Evolutionary conservation across 2,113 vertebrate genomes (phyloP).

Genomic region (Tenrec ecaudatus): DNA sequence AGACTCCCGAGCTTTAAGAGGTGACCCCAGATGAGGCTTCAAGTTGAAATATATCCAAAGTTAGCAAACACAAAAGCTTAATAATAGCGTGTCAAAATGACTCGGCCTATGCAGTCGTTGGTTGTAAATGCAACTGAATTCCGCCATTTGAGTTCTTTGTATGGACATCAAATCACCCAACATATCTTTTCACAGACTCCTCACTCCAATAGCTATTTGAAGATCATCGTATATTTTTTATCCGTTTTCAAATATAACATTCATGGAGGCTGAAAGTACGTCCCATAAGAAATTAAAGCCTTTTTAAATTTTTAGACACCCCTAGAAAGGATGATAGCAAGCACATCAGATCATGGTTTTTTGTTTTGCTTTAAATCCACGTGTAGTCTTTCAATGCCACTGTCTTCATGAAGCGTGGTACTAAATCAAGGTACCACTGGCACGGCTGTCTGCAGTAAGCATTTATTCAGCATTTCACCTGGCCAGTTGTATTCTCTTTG

Average conservation of each 20-base stretch:
- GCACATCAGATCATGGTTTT: no score
- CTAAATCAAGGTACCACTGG: not conserved
- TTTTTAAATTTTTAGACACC: not conserved
- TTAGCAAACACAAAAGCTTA: not conserved
- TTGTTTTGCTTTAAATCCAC: no score
- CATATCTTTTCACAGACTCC: not conserved
- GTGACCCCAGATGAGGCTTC: no score
- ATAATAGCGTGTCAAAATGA: not conserved
- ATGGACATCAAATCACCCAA: slow-evolving; percentile 1
- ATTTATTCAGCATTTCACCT: slow-evolving; percentile 53
- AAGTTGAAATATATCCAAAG: not conserved
- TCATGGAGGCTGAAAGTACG: not conserved
- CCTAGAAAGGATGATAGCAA: no score
- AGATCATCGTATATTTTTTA: not conserved
- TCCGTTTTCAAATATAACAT: not conserved
- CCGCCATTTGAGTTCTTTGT: not conserved
- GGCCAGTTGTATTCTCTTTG: not conserved
- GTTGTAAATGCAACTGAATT: not conserved
- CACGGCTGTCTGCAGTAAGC: slow-evolving; percentile 11
- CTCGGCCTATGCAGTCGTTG: not conserved
- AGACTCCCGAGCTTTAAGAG: not conserved
- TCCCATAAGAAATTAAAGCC: not conserved
- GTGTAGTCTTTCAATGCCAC: not conserved
- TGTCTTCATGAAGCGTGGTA: not conserved
- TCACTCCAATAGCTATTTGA: not conserved